Conservation (phyloP, 1,140 invertebrate genomes). For the Ephestia elutella region DNA sequence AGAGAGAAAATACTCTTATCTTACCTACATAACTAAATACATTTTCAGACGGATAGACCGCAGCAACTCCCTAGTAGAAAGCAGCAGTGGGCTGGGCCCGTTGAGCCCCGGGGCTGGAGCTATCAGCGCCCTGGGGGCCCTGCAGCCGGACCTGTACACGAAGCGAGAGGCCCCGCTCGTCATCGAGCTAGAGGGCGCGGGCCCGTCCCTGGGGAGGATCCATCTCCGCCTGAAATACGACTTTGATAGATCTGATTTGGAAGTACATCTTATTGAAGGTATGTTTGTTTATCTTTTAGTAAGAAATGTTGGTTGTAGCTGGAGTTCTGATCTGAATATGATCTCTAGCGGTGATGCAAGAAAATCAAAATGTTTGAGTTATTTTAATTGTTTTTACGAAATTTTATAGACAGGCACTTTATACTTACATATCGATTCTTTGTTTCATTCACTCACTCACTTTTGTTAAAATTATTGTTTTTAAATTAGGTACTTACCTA, state of each 20-base stretch:
- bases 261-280: constrained; percentile 93
- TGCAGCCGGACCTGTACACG: constrained; percentile 90
- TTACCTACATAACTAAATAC: no score
- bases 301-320: no score
- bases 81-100: constrained; percentile 60
- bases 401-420: no score
- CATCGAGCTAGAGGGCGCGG: constrained; percentile 76
- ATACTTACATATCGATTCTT: no score
- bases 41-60: constrained; percentile 68
- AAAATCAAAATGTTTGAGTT: no score
- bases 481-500: no score
- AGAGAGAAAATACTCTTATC: no score
- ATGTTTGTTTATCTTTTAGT: constrained; percentile 10
- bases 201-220: constrained; percentile 82
- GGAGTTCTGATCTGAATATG: no score
- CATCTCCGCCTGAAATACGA: constrained; percentile 92
- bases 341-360: no score
- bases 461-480: no score
- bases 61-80: constrained; percentile 70
- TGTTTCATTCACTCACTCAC: no score
- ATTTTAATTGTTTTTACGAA: no score
- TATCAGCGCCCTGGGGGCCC: constrained; percentile 85
- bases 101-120: constrained; percentile 57
- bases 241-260: constrained; percentile 90
- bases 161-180: constrained; percentile 83